phyloP scores from a whole-genome alignment of 2,888 invertebrate genomes.

The Schizaphis graminum region DNA sequence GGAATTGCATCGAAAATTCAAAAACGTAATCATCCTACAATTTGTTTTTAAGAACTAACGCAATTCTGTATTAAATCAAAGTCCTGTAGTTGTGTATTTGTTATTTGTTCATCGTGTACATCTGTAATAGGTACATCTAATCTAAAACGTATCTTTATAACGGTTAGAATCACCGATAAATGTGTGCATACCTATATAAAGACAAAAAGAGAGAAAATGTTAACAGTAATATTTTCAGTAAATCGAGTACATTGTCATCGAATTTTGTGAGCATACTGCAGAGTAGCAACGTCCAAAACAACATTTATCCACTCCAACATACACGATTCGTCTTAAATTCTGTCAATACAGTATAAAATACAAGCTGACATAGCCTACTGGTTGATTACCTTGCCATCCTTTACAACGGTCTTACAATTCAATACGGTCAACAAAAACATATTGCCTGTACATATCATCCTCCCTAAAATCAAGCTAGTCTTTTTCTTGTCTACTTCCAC shows the following conservation, averaged over 20 bases:
- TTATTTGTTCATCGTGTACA: background rate
- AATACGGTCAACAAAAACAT: background rate
- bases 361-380: background rate
- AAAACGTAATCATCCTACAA: background rate
- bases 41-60: background rate
- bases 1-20: background rate
- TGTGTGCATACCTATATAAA: background rate
- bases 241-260: background rate
- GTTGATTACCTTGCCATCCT: background rate
- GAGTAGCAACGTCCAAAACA: background rate
- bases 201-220: background rate
- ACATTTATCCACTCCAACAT: conserved; percentile 36
- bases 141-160: background rate
- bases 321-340: conserved; percentile 30
- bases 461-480: background rate
- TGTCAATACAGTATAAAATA: conserved; percentile 25
- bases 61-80: background rate
- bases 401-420: background rate
- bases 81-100: background rate
- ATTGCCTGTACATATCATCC: background rate
- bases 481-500: background rate
- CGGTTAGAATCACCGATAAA: background rate
- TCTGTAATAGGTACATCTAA: background rate
- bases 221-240: conserved; percentile 1
- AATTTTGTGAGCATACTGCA: background rate